Base-by-base conservation (phyloP, 2,797 vertebrate species). In the Apogon talboti region DNA sequence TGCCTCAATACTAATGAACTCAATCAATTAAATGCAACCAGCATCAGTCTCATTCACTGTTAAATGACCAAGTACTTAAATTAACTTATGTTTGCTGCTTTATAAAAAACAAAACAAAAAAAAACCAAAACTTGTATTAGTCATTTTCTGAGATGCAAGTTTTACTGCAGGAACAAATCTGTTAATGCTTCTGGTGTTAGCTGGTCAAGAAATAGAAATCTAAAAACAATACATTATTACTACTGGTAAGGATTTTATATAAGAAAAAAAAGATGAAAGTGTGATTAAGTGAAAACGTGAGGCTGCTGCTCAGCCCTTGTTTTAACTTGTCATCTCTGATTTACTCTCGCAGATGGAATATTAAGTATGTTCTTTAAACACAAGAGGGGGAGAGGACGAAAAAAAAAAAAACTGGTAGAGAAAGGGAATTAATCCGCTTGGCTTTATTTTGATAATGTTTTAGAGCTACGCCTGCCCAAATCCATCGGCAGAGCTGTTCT, bases 361-460 rank as follows among this genome's bases (percentile, higher is more conserved):
- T 86, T 84, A 87, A 89, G 73, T 81, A 76, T 76, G 78, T 85
- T 87, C 82, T 80, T 85, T 83, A 82, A 87, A 88, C 71, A 78
- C 61, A 51, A 63, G 68, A 67, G 78, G 69, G 38, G 19, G 57
- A 19, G 1, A 30, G 57, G 65, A 28, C 24, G 24, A 11, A 38
- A 10, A 44, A 50, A 75, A 50, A 63, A 21, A 21, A 21, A 21
- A 21, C 19, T 54, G 51, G 77, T 35, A 56, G 71, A 78, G 83
- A 78, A 84, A 75, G 67, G 65, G 71, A 85, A 88, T 85, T 85
- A 85, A 89, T 89, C 87, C 80, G 79, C 87, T 76, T 63, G 77
- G 90, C 78, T 90, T 91, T 90, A 87, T 91, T 91, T 88, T 87
- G 81, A 88, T 89, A 87, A 88, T 91, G 79, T 86, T 90, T 88